These are phyloP conservation scores for Equus quagga DNA, from an alignment of 2,113 vertebrate genomes.

Conservation along the genomic window DNA sequence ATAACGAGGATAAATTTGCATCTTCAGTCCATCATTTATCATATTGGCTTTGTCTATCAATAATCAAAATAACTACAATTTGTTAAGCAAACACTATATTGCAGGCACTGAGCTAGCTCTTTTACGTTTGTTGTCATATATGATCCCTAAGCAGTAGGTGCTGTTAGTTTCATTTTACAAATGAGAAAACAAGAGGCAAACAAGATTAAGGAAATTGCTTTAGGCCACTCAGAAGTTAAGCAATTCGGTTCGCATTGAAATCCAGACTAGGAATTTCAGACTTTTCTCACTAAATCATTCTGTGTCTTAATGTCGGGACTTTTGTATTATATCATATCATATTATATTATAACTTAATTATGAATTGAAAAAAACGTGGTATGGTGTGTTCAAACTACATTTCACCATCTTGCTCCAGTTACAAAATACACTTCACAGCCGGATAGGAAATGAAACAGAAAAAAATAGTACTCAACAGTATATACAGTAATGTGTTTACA, in stretches of 20 bases:
- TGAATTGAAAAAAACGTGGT: conserved; percentile 23
- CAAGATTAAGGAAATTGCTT: not conserved
- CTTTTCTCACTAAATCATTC: not conserved
- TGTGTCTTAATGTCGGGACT: not conserved
- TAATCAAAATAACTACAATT: not conserved
- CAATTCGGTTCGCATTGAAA: not conserved
- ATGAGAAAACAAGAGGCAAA: not conserved
- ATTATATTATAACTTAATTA: not conserved
- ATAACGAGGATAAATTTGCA: not conserved
- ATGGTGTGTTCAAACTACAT: not conserved
- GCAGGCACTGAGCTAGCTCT: not conserved
- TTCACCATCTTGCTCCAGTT: not conserved
- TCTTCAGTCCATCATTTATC: not conserved
- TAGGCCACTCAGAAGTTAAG: not conserved
- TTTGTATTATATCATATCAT: not conserved
- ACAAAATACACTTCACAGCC: not conserved
- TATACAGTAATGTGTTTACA: not conserved
- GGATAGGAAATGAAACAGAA: not conserved
- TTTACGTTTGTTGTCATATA: not conserved
- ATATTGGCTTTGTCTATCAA: not conserved
- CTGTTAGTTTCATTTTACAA: not conserved
- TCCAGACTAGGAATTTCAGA: not conserved
- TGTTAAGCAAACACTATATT: not conserved
- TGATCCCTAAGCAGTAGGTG: not conserved
- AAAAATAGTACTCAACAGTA: not conserved